phyloP scores from a whole-genome alignment of 2,797 vertebrate species.

The Sebastes minor region DNA sequence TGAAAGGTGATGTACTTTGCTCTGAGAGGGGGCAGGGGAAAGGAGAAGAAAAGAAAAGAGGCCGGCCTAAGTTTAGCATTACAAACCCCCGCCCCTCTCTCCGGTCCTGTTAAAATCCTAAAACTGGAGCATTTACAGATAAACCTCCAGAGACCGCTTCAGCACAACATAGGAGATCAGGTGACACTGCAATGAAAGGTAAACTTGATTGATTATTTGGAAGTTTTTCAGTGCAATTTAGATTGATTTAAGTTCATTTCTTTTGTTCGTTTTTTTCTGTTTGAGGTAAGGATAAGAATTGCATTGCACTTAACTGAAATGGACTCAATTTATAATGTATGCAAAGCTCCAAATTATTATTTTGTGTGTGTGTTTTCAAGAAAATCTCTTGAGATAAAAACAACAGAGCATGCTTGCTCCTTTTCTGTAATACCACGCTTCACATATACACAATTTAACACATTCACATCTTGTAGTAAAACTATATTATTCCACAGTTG shows the following conservation, averaged over 20 bases:
- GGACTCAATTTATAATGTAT: not conserved
- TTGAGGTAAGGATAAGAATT: not conserved
- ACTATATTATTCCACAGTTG: not conserved
- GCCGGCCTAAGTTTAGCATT: slow-evolving; percentile 70
- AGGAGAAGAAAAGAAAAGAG: slow-evolving; percentile 35
- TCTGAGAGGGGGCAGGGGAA: slow-evolving; percentile 20
- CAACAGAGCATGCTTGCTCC: not conserved
- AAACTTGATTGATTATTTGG: not conserved
- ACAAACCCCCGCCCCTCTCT: slow-evolving; percentile 53
- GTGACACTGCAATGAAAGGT: slow-evolving; percentile 70
- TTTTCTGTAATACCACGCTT: not conserved
- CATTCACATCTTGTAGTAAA: not conserved
- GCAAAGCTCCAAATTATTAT: not conserved
- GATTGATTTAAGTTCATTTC: not conserved
- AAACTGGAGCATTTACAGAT: slow-evolving; percentile 55
- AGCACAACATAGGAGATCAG: not conserved
- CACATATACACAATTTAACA: not conserved
- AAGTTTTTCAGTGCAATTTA: not conserved
- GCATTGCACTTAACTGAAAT: not conserved
- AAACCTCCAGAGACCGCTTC: slow-evolving; percentile 29
- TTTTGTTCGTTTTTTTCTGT: not conserved
- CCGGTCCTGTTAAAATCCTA: slow-evolving; percentile 70
- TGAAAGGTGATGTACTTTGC: slow-evolving; percentile 56
- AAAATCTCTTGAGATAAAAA: not conserved
- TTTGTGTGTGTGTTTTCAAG: not conserved